Conservation (phyloP, 2,797 vertebrate genomes). For the Propithecus perrieri region DNA sequence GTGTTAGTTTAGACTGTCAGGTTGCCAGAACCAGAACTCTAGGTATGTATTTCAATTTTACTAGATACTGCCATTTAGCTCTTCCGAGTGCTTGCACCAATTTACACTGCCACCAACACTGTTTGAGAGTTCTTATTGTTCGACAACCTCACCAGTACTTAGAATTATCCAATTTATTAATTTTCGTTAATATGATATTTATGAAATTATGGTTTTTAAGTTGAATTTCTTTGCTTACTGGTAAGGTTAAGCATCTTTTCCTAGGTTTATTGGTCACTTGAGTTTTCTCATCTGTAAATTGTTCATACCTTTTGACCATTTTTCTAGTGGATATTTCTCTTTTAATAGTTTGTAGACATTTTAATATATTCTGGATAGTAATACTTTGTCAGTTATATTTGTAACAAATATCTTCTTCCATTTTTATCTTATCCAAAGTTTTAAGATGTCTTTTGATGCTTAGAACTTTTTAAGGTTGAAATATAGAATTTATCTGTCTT, state of each 20-base stretch:
- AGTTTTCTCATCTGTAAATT: too few relatives aligned
- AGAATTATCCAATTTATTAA: background rate
- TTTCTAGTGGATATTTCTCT: background rate
- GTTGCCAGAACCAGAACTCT: background rate
- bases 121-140: background rate
- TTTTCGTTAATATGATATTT: background rate
- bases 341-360: background rate
- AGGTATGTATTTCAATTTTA: background rate
- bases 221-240: background rate
- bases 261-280: background rate
- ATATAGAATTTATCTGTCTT: background rate
- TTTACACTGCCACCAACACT: background rate
- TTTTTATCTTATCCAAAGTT: background rate
- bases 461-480: background rate
- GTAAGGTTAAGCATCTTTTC: background rate
- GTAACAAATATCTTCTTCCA: too few relatives aligned
- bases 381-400: background rate
- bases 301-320: background rate
- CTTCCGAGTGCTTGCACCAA: background rate
- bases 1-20: background rate
- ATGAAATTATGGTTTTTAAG: background rate
- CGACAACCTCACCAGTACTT: background rate
- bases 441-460: background rate
- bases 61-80: background rate
- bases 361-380: background rate